Evolutionary conservation across 1,140 invertebrate genomes (phyloP).

Genomic region (Conopomorpha cramerella): DNA sequence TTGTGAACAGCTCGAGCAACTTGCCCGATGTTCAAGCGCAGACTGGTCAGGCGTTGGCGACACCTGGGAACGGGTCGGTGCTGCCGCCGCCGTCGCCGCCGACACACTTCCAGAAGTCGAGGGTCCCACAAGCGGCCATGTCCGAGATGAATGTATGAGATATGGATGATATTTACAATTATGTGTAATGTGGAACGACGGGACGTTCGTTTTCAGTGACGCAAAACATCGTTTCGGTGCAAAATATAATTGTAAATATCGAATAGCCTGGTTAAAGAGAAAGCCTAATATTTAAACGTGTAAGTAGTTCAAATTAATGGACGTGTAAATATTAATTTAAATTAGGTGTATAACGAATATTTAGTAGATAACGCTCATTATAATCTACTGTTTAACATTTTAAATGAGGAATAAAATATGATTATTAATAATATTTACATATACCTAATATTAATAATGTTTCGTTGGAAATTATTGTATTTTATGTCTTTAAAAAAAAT

Average conservation of each 20-base stretch:
- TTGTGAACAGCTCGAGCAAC: constrained; percentile 61
- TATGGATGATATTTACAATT: constrained; percentile 60
- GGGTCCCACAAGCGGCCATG: constrained; percentile 76
- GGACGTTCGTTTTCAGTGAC: constrained; percentile 10
- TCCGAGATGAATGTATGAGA: constrained; percentile 85
- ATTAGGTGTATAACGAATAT: too few species aligned
- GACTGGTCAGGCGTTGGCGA: constrained; percentile 38
- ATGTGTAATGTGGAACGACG: constrained; percentile 43
- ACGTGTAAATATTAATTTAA: too few species aligned
- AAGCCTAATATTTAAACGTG: neutral
- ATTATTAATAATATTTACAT: too few species aligned
- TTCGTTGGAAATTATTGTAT: too few species aligned
- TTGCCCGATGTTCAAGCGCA: constrained; percentile 60
- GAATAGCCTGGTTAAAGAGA: neutral
- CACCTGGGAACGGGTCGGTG: constrained; percentile 41
- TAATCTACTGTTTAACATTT: too few species aligned
- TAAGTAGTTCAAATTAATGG: too few species aligned
- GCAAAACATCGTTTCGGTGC: constrained; percentile 4
- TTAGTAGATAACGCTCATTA: too few species aligned
- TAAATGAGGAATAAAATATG: too few species aligned
- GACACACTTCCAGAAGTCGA: constrained; percentile 57
- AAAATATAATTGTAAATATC: constrained; percentile 52
- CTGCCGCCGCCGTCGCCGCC: constrained; percentile 35
- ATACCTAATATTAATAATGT: too few species aligned
- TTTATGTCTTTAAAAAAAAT: too few species aligned